A percentile compares a stretch with the other conserved stretches of the same genome.
phyloP scores from a whole-genome alignment of 2,888 invertebrate species.

The Petrophora chlorosata region DNA sequence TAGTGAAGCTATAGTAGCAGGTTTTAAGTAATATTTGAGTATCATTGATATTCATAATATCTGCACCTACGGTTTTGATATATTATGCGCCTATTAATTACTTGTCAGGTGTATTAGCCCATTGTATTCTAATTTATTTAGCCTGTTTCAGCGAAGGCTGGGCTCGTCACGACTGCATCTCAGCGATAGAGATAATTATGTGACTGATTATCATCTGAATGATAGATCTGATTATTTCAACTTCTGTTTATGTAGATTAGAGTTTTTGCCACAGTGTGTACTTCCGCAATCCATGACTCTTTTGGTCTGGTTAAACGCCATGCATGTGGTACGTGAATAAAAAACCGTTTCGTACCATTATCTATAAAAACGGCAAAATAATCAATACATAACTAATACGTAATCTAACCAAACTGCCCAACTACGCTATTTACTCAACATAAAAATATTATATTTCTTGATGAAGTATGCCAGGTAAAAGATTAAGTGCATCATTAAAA shows the following conservation, averaged over 20 bases:
- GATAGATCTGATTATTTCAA: constrained; percentile 23
- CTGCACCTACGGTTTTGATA: constrained; percentile 29
- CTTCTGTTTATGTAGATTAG: constrained; percentile 17
- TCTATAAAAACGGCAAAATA: too few species aligned
- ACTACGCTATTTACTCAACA: too few species aligned
- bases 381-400: too few species aligned
- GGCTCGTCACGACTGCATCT: constrained; percentile 67
- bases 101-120: constrained; percentile 63
- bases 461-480: too few species aligned
- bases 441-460: too few species aligned
- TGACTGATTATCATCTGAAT: constrained; percentile 19
- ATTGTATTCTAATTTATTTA: constrained; percentile 80
- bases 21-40: not conserved
- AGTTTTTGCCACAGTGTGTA: constrained; percentile 3
- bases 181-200: constrained; percentile 55
- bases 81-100: constrained; percentile 68
- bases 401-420: too few species aligned
- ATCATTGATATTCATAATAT: constrained; percentile 13
- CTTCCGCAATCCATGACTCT: constrained; percentile 20
- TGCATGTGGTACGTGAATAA: too few species aligned
- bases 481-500: too few species aligned
- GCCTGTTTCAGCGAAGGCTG: constrained; percentile 72
- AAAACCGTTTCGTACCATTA: too few species aligned
- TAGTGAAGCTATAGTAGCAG: not conserved
- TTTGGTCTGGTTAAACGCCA: too few species aligned